Conservation (phyloP, 2,113 vertebrate species). For the Jaculus jaculus region DNA sequence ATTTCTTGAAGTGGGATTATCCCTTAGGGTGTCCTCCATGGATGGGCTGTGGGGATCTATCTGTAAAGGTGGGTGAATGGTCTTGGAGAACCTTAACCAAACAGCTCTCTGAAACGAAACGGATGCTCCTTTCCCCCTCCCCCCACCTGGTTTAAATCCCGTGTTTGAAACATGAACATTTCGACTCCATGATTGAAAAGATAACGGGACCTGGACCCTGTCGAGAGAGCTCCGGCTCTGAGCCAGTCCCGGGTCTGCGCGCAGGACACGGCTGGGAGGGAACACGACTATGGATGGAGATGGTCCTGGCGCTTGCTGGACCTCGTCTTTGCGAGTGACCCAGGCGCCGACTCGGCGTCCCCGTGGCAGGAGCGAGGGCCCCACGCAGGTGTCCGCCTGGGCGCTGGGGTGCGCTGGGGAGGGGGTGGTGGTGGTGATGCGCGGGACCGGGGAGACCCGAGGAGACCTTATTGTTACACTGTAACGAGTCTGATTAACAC, state of each 20-base stretch:
- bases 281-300: neutral
- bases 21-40: neutral
- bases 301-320: fast-evolving
- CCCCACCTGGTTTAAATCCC: neutral
- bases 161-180: neutral
- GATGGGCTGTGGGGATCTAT: neutral
- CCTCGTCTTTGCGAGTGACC: neutral
- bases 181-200: neutral
- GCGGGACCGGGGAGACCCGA: conserved; percentile 30
- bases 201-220: neutral
- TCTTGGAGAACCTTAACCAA: neutral
- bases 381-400: conserved; percentile 51
- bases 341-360: neutral
- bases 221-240: fast-evolving
- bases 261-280: fast-evolving
- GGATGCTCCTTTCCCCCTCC: neutral
- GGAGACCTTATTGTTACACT: conserved; percentile 82
- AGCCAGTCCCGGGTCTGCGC: neutral
- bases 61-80: neutral
- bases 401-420: neutral
- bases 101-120: neutral
- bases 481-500: conserved; percentile 90
- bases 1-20: neutral
- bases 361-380: neutral
- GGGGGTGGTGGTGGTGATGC: neutral